Evolutionary conservation across 2,888 invertebrate species (phyloP).

Genomic region (Caenorhabditis sulstoni): DNA sequence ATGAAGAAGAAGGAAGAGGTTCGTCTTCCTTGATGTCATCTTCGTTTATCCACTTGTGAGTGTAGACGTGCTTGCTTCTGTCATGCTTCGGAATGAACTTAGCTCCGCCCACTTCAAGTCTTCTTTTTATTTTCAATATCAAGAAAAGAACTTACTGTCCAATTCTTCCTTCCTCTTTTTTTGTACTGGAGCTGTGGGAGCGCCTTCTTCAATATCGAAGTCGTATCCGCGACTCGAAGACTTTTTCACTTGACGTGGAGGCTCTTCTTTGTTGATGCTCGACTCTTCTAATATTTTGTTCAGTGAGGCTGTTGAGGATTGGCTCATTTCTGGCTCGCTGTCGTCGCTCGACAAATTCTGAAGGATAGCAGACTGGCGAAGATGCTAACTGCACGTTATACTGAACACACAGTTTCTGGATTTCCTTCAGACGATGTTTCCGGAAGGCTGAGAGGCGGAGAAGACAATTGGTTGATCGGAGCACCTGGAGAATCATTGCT

Average conservation of each 20-base stretch:
- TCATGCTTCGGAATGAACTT: constrained; percentile 62
- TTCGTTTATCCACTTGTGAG: constrained; percentile 66
- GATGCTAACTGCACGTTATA: background rate
- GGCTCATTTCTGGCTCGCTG: constrained; percentile 52
- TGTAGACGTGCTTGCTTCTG: constrained; percentile 61
- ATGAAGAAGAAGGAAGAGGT: constrained; percentile 5
- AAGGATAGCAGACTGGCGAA: background rate
- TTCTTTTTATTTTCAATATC: no score
- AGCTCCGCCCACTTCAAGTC: constrained; percentile 32
- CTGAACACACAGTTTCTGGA: constrained; percentile 22
- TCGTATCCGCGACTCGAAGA: constrained; percentile 39
- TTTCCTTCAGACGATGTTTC: constrained; percentile 68
- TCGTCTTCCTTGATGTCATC: constrained; percentile 62
- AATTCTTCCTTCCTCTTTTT: constrained; percentile 48
- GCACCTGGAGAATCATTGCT: constrained; percentile 26
- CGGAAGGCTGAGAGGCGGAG: constrained; percentile 69
- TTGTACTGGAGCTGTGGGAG: constrained; percentile 30
- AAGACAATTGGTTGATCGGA: constrained; percentile 59
- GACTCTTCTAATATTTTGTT: constrained; percentile 28
- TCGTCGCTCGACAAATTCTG: constrained; percentile 49
- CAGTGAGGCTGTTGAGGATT: constrained; percentile 54
- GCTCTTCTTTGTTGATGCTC: background rate
- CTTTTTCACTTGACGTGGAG: constrained; percentile 1
- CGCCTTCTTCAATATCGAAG: constrained; percentile 6
- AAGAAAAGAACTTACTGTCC: constrained; percentile 18